Percentiles rank a stretch among this genome's conserved stretches.
These are phyloP conservation scores for Enteromius mattozi DNA, from an alignment of 2,797 vertebrate species.

Conservation along the genomic window DNA sequence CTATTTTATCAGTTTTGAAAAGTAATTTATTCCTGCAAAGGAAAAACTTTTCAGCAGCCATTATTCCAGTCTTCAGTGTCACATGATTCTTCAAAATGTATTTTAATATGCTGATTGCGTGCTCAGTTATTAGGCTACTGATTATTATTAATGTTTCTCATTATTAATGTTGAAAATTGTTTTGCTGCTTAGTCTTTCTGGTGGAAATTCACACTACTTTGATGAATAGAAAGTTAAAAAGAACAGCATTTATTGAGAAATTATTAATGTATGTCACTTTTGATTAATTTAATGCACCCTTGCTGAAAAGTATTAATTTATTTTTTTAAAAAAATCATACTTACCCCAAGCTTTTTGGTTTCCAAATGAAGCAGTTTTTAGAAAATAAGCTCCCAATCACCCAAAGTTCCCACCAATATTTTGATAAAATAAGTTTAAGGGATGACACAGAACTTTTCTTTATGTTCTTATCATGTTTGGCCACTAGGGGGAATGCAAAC, in stretches of 20 bases:
- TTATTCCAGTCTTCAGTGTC: neutral
- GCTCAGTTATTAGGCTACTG: neutral
- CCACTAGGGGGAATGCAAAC: constrained; percentile 65
- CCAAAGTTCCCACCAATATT: neutral
- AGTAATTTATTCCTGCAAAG: neutral
- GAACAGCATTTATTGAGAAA: neutral
- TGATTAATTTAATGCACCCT: neutral
- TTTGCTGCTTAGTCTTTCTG: neutral
- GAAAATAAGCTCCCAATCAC: neutral
- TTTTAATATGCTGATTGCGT: neutral
- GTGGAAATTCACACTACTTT: neutral
- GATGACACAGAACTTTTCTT: neutral
- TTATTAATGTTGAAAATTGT: neutral
- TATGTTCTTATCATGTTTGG: constrained; percentile 49
- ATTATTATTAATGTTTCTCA: neutral
- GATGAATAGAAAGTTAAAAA: neutral
- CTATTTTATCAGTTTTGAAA: neutral
- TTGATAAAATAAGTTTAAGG: neutral
- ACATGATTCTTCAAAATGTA: neutral
- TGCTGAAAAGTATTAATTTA: neutral
- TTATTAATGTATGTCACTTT: neutral
- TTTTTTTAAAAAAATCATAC: neutral
- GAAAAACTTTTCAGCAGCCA: neutral
- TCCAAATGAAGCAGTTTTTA: neutral
- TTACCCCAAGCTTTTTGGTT: neutral